Percentiles rank a stretch among this genome's conserved stretches.
Conservation (phyloP, 2,888 invertebrate species). For the Apodemia mormo region DNA sequence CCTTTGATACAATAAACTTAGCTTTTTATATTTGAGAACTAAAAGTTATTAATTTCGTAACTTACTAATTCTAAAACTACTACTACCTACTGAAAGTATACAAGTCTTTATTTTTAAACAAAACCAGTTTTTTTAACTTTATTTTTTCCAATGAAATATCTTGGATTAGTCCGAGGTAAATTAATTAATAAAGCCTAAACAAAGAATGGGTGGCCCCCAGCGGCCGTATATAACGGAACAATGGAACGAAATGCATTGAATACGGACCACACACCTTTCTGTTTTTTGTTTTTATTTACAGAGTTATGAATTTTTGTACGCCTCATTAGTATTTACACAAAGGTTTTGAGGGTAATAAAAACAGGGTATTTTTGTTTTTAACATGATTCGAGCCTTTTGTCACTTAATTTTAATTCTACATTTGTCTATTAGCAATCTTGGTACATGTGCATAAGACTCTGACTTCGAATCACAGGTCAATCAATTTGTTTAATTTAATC, state of each 20-base stretch:
- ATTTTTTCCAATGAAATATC: slow-evolving; percentile 10
- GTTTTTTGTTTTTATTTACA: slow-evolving; percentile 14
- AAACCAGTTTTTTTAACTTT: neutral
- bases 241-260: slow-evolving; percentile 11
- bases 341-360: slow-evolving; percentile 5
- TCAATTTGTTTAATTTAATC: too few species aligned
- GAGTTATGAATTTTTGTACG: slow-evolving; percentile 6
- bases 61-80: too few species aligned
- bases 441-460: too few species aligned
- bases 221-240: slow-evolving; percentile 11
- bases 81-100: too few species aligned
- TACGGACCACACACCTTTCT: slow-evolving; percentile 13
- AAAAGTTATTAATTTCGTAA: too few species aligned
- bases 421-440: too few species aligned
- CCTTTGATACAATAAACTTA: too few species aligned
- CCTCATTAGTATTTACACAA: slow-evolving; percentile 13
- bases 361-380: neutral
- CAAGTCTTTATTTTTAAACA: too few species aligned
- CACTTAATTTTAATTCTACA: too few species aligned
- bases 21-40: too few species aligned
- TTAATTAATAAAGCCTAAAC: slow-evolving; percentile 17
- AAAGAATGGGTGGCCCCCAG: slow-evolving; percentile 8
- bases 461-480: too few species aligned
- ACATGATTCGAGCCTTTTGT: neutral
- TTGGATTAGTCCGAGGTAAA: slow-evolving; percentile 15